Evolutionary conservation across 2,888 invertebrate genomes (phyloP), one percentile per base, ranked within the genome.

Genomic region (Drosophila paranaensis): DNA sequence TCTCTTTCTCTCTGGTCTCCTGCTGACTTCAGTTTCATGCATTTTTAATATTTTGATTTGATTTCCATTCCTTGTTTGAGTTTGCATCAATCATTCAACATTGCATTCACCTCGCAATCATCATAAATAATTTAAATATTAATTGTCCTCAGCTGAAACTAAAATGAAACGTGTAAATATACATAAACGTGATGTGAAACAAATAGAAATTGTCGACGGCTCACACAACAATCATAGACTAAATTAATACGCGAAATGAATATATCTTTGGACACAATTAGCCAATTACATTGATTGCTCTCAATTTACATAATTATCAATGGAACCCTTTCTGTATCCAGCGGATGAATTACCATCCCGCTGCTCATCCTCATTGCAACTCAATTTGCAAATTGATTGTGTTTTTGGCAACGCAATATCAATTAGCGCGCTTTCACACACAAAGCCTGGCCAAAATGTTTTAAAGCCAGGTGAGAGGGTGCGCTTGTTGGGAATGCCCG

Each of bases 141-240:
- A 71, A 81, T 40, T 81, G 74, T 67, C 46, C 61, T 54, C 3
- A 71, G 65, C 51, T 48, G 27, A 62, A 43, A 25, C 42, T 9
- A 66, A 68, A 40, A 48, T 14, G 13, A 54, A 70, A 83, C 80
- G 48, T 84, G 89, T 84, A 83, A 87, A 84, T 89, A 81, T 71
- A 88, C 87, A 87, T 83, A 66, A 73, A 72, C 72, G 87, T 86
- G 50, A 61, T 56, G 16, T 27, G 58, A 46, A 35, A 25, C 14
- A 33, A 50, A n/a, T 51, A 10, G 27, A 45, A 45, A 37, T 9
- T 39, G 1, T 48, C 9, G 14, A 13, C 3, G 39, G 6, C 48
- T 16, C 14, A 8, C 25, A 9, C 3, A 45, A 6, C 3, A 45
- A 60, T 64, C 60, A 64, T 48, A 60, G 60, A 55, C 71, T 45